phyloP scores from a whole-genome alignment of 2,888 invertebrate genomes.

The Archips xylosteana region DNA sequence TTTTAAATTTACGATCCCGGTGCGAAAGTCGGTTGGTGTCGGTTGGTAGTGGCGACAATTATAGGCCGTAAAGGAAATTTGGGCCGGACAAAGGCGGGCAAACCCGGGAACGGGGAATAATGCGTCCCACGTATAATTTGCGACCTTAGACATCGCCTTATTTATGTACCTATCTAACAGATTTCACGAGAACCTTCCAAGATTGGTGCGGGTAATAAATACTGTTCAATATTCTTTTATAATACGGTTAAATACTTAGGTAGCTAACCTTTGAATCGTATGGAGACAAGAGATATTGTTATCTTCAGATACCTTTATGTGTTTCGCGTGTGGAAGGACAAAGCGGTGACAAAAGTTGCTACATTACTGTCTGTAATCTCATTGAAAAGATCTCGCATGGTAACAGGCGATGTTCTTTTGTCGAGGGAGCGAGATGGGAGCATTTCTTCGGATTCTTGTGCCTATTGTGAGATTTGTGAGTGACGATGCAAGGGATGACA shows the following conservation, averaged over 20 bases:
- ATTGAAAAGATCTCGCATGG: slow-evolving; percentile 18
- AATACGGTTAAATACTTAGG: slow-evolving; percentile 17
- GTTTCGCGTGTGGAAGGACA: slow-evolving; percentile 26
- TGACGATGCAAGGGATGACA: slow-evolving; percentile 1
- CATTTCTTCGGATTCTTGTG: slow-evolving; percentile 16
- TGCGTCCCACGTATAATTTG: slow-evolving; percentile 59
- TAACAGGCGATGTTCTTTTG: slow-evolving; percentile 29
- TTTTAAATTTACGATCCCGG: slow-evolving; percentile 69
- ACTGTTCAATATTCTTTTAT: slow-evolving; percentile 29
- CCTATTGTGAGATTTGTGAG: neutral
- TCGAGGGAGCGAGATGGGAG: slow-evolving; percentile 14
- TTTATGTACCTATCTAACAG: slow-evolving; percentile 23
- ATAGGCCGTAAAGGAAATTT: slow-evolving; percentile 64
- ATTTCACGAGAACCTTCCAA: slow-evolving; percentile 10
- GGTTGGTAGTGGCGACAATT: slow-evolving; percentile 63
- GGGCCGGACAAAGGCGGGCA: slow-evolving; percentile 52
- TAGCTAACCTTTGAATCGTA: slow-evolving; percentile 9
- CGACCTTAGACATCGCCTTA: slow-evolving; percentile 52
- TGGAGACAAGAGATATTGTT: slow-evolving; percentile 24
- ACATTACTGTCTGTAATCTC: slow-evolving; percentile 14
- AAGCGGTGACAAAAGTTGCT: slow-evolving; percentile 27
- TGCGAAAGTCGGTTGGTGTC: slow-evolving; percentile 61
- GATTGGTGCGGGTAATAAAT: slow-evolving; percentile 18
- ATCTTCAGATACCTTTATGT: slow-evolving; percentile 24
- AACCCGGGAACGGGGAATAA: slow-evolving; percentile 17